These are phyloP conservation scores for Collichthys lucidus DNA, from an alignment of 2,113 vertebrate genomes.

Conservation along the genomic window DNA sequence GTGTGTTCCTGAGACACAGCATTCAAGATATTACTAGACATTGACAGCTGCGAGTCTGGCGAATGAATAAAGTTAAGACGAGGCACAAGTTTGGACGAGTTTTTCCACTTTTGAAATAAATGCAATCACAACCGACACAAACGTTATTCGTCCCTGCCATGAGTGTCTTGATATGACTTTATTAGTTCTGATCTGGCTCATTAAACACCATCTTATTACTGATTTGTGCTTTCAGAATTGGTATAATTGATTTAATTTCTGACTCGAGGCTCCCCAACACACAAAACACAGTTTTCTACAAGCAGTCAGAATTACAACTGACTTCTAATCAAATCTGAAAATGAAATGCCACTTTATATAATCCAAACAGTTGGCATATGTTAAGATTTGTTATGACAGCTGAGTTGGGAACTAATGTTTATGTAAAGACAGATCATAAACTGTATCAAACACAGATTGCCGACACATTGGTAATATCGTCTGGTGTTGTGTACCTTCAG, in stretches of 20 bases:
- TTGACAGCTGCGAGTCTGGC: background rate
- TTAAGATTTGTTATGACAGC: background rate
- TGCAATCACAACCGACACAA: background rate
- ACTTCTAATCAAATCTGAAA: background rate
- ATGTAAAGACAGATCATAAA: background rate
- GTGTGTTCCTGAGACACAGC: constrained; percentile 71
- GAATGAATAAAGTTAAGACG: background rate
- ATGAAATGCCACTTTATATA: background rate
- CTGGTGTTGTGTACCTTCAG: constrained; percentile 87
- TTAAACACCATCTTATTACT: background rate
- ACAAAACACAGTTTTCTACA: background rate
- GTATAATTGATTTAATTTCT: background rate
- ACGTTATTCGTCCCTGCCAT: background rate
- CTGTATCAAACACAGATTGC: background rate
- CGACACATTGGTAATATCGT: background rate
- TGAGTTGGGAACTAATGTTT: background rate
- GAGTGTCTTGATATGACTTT: background rate
- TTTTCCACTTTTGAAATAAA: background rate
- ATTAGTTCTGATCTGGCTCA: rapidly evolving
- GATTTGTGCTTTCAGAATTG: background rate
- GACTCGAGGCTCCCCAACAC: background rate
- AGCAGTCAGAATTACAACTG: background rate
- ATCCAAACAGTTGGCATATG: background rate
- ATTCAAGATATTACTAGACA: background rate
- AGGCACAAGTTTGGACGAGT: background rate